Evolutionary conservation across 2,113 vertebrate species (phyloP).

Genomic region (Leucosticte australis): DNA sequence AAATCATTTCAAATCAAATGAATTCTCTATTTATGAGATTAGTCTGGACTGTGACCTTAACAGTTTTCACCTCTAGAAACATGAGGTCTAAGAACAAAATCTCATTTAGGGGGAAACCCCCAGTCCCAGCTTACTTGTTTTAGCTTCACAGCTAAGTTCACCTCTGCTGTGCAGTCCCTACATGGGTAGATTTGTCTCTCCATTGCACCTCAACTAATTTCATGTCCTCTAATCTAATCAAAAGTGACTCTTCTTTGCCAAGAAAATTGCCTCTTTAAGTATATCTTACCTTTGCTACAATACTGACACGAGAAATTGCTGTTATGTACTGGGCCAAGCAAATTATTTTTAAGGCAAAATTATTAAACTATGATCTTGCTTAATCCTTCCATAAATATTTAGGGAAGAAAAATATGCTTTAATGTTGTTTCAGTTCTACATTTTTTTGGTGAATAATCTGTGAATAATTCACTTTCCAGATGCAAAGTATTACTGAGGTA

Average conservation of each 20-base stretch:
- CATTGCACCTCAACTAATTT: neutral
- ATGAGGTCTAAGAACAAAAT: neutral
- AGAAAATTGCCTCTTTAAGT: neutral
- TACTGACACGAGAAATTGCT: constrained; percentile 12
- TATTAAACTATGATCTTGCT: constrained; percentile 60
- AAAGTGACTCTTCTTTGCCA: neutral
- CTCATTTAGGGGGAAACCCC: neutral
- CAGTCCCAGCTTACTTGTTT: neutral
- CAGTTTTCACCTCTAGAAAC: neutral
- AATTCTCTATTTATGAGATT: neutral
- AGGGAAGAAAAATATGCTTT: constrained; percentile 63
- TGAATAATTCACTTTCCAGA: constrained; percentile 66
- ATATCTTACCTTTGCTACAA: neutral
- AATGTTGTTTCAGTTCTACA: constrained; percentile 55
- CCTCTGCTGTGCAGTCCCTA: neutral
- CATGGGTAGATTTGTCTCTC: neutral
- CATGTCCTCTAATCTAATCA: neutral
- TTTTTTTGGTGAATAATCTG: constrained; percentile 61
- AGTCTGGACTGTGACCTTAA: neutral
- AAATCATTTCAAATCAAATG: neutral
- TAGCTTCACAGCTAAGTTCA: neutral
- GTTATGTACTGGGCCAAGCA: constrained; percentile 19
- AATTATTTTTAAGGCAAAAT: constrained; percentile 60
- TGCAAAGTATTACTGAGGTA: constrained; percentile 55
- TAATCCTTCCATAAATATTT: constrained; percentile 66